Evolutionary conservation across 2,113 vertebrate species (phyloP).

Genomic region (Circaetus cinerascens): DNA sequence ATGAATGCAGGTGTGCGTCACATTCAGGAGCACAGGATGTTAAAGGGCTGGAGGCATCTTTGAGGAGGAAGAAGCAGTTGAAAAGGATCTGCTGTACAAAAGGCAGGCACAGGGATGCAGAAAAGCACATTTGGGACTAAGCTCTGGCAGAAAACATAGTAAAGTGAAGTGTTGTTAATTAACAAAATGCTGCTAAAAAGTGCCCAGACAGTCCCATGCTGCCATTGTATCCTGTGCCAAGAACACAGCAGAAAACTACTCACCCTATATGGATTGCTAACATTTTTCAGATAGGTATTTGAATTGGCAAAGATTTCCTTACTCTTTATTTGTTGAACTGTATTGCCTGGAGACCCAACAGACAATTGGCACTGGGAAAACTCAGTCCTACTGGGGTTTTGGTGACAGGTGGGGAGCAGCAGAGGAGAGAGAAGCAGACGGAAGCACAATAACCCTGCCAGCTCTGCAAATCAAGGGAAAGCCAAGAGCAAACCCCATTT

Average conservation of each 20-base stretch:
- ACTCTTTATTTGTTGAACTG: neutral
- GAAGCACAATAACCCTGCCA: neutral
- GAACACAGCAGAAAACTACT: neutral
- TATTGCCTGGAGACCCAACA: neutral
- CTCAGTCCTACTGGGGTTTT: accelerated
- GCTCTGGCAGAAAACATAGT: neutral
- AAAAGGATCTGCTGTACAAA: neutral
- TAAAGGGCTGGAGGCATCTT: neutral
- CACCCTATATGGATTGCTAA: neutral
- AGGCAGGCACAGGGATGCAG: neutral
- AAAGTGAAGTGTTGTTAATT: slow-evolving; percentile 11
- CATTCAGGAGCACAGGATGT: neutral
- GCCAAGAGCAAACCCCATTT: neutral
- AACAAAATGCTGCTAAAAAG: neutral
- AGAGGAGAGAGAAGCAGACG: neutral
- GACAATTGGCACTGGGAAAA: neutral
- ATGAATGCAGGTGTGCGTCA: neutral
- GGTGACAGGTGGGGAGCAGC: neutral
- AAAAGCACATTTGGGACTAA: neutral
- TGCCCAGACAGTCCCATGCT: neutral
- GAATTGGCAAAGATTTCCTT: neutral
- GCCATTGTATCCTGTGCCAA: neutral
- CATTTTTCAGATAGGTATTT: neutral
- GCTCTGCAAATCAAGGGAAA: neutral
- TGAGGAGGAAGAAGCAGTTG: neutral